Percentiles rank a stretch among this genome's conserved stretches.
phyloP scores from a whole-genome alignment of 92 coral and sea anemone species.

The Scolanthus callimorphus region DNA sequence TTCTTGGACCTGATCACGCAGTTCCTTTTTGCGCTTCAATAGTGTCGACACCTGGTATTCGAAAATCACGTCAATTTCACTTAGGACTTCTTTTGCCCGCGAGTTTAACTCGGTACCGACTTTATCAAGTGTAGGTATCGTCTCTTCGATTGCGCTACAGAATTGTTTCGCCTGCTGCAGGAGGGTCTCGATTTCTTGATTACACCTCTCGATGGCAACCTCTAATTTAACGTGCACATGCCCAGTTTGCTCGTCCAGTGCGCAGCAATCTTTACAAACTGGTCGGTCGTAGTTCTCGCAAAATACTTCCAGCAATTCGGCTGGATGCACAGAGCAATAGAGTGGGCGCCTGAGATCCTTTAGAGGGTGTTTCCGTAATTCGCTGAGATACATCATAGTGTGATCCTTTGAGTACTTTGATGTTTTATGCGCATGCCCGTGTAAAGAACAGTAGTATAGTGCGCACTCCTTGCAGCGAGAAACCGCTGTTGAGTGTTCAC shows the following conservation, averaged over 20 bases:
- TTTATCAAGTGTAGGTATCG: slow-evolving; percentile 28
- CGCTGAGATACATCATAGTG: slow-evolving; percentile 12
- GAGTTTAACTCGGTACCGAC: slow-evolving; percentile 21
- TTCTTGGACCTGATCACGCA: slow-evolving; percentile 37
- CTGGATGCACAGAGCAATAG: slow-evolving; percentile 28
- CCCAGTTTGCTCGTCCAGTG: slow-evolving; percentile 11
- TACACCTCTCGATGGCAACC: slow-evolving; percentile 41
- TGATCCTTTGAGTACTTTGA: slow-evolving; percentile 43
- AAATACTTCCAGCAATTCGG: slow-evolving; percentile 25
- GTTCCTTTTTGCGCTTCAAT: slow-evolving; percentile 50
- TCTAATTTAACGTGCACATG: slow-evolving; percentile 39
- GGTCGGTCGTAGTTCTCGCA: slow-evolving; percentile 43
- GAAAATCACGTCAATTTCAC: slow-evolving; percentile 51
- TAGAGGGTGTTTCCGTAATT: slow-evolving; percentile 47
- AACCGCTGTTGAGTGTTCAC: slow-evolving; percentile 55
- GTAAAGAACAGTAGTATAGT: slow-evolving; percentile 43
- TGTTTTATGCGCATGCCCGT: slow-evolving; percentile 52
- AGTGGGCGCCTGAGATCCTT: slow-evolving; percentile 50
- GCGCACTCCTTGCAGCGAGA: slow-evolving; percentile 64
- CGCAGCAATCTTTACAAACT: slow-evolving; percentile 46
- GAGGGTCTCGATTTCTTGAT: slow-evolving; percentile 15
- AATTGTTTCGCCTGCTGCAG: slow-evolving; percentile 35
- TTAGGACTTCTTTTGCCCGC: slow-evolving; percentile 28
- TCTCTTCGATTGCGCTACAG: slow-evolving; percentile 30
- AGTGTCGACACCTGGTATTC: slow-evolving; percentile 49